Conservation (phyloP, 2,113 vertebrate species). For the Anseranas semipalmata region DNA sequence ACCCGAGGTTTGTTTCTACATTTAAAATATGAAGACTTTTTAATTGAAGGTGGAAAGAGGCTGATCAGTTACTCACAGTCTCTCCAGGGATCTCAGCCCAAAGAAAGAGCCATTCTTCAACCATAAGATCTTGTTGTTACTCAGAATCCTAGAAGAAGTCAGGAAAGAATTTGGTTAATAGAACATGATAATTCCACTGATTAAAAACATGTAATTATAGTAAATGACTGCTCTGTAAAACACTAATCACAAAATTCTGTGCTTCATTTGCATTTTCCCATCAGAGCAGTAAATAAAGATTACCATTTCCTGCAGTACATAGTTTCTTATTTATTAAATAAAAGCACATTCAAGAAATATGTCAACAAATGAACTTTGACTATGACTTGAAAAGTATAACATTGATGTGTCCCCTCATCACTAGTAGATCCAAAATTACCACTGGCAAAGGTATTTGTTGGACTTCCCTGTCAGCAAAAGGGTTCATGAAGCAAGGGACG, state of each 20-base stretch:
- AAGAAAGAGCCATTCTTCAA: constrained; percentile 86
- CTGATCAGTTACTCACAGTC: constrained; percentile 82
- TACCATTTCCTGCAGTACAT: not conserved
- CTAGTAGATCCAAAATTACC: not conserved
- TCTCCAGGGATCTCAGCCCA: constrained; percentile 82
- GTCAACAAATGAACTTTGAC: not conserved
- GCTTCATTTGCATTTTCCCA: constrained; percentile 32
- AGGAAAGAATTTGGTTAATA: constrained; percentile 56
- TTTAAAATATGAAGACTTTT: not conserved
- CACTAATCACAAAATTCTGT: constrained; percentile 50
- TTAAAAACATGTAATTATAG: constrained; percentile 46
- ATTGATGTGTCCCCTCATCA: not conserved
- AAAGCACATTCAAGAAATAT: not conserved
- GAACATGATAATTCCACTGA: constrained; percentile 17
- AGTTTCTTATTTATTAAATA: constrained; percentile 9
- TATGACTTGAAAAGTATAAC: not conserved
- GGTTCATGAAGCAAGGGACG: not conserved
- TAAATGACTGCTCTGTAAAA: constrained; percentile 27
- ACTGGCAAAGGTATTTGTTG: not conserved
- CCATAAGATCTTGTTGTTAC: constrained; percentile 87
- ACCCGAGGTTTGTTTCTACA: not conserved
- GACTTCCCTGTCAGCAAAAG: not conserved
- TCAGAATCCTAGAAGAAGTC: constrained; percentile 83
- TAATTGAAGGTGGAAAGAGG: not conserved
- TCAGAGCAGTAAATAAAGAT: constrained; percentile 26